Conservation (phyloP, 2,888 invertebrate species). For the Stenotaenia linearis region DNA sequence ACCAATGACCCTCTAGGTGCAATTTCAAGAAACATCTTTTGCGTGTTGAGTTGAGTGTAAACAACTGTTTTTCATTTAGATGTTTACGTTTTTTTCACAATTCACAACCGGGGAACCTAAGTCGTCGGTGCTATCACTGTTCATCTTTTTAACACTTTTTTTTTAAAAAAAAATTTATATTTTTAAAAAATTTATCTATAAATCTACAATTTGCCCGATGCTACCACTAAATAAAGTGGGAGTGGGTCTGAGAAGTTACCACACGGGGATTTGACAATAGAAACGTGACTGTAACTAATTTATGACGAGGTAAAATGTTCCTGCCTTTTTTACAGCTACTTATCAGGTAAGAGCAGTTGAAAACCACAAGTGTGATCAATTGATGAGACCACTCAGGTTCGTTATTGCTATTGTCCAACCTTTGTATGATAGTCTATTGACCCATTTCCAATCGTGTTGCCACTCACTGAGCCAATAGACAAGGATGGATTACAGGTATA, state of each 20-base stretch:
- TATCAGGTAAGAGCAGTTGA: constrained; percentile 3
- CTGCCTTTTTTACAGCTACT: neutral
- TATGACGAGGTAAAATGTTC: neutral
- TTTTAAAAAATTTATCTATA: neutral
- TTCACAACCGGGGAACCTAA: too few species aligned
- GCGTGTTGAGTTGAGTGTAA: constrained; percentile 1
- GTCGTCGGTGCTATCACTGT: too few species aligned
- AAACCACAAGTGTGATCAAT: neutral
- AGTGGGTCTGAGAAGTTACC: constrained; percentile 13
- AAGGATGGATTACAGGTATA: neutral
- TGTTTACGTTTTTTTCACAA: neutral
- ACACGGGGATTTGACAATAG: constrained; percentile 16
- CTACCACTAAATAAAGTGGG: neutral
- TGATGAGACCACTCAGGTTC: constrained; percentile 17
- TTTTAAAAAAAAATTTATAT: neutral
- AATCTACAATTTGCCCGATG: neutral
- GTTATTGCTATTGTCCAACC: neutral
- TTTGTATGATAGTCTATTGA: neutral
- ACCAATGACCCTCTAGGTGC: constrained; percentile 17
- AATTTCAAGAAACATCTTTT: neutral
- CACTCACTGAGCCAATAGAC: neutral
- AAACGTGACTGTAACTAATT: constrained; percentile 26
- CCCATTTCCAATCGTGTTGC: constrained; percentile 5
- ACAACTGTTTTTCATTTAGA: neutral
- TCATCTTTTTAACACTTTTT: too few species aligned